phyloP scores from a whole-genome alignment of 2,888 invertebrate genomes.

The Malachius bipustulatus region DNA sequence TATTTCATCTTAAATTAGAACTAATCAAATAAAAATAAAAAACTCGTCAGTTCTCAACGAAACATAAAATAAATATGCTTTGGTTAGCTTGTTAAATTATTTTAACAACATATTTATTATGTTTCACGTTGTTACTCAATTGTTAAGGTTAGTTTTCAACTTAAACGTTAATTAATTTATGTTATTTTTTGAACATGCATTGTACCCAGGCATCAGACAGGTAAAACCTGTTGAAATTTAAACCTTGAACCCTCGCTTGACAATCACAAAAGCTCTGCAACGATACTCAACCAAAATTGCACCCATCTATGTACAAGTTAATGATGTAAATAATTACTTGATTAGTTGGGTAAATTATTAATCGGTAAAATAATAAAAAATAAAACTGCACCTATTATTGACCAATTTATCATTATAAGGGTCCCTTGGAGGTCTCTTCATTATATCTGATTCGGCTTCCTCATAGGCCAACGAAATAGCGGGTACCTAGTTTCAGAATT shows the following conservation, averaged over 20 bases:
- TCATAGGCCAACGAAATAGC: conserved; percentile 89
- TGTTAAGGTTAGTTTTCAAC: too few relatives aligned
- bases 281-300: too few relatives aligned
- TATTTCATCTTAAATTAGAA: too few relatives aligned
- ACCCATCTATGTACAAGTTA: conserved; percentile 3
- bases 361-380: too few relatives aligned
- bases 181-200: too few relatives aligned
- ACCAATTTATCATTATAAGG: conserved; percentile 84
- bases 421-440: conserved; percentile 85
- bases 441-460: conserved; percentile 82
- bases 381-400: conserved; percentile 71
- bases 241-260: neutral
- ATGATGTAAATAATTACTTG: conserved; percentile 1
- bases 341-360: neutral
- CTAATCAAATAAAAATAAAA: too few relatives aligned
- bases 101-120: too few relatives aligned
- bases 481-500: conserved; percentile 50
- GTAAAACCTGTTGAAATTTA: neutral
- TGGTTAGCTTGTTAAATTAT: too few relatives aligned
- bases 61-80: too few relatives aligned
- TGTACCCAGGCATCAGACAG: conserved; percentile 1
- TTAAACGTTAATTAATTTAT: too few relatives aligned
- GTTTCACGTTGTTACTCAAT: too few relatives aligned
- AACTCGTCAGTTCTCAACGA: too few relatives aligned
- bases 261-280: neutral